Base-by-base conservation (phyloP, 2,113 vertebrate genomes). In the Hyperopisus bebe region DNA sequence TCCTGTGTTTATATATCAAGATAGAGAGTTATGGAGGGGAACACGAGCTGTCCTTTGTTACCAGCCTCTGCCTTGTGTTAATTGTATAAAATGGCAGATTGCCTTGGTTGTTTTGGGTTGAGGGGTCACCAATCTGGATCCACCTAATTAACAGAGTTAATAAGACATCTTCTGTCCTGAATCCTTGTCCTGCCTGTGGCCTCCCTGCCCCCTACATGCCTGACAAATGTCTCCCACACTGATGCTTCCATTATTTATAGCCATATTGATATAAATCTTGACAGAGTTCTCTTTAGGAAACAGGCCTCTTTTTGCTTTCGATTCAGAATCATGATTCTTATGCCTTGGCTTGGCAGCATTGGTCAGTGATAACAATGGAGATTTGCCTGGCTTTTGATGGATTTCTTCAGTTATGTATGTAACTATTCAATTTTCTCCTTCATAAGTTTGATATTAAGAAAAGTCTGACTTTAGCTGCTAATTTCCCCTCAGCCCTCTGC, bases 241-340 rank as follows among this genome's bases (percentile, higher is more conserved):
- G 2, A n/a, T 53, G 10, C 19, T 31, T n/a, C 88, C 24, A 50
- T 42, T 80, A 51, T 80, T 89, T 89, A 80, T 89, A 89, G 70
- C 2, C 88, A 13, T 27, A 21, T 35, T 77, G 47, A 89, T 80
- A 39, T n/a, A 53, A 27, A 39, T 89, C 88, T 80, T 82, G 70
- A 80, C 42, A 44, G 21, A 80, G 44, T 35, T 39, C 47, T 51
- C 66, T 39, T 50, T 50, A 35, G 85, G 42, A 21, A 44, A 46
- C 42, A 44, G 80, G 31, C 31, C 35, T 77, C 35, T 39, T 84
- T 21, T 84, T 84, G 44, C 42, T 47, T 47, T 84, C 44, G 2
- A 84, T 84, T 4, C 42, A 84, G 42, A 47, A 84, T 84, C 44
- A 84, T 42, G 19, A 51, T 17, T 51, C 39, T 47, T 84, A 47